Conservation (phyloP, 2,888 invertebrate genomes). For the Campoplex nolae region DNA sequence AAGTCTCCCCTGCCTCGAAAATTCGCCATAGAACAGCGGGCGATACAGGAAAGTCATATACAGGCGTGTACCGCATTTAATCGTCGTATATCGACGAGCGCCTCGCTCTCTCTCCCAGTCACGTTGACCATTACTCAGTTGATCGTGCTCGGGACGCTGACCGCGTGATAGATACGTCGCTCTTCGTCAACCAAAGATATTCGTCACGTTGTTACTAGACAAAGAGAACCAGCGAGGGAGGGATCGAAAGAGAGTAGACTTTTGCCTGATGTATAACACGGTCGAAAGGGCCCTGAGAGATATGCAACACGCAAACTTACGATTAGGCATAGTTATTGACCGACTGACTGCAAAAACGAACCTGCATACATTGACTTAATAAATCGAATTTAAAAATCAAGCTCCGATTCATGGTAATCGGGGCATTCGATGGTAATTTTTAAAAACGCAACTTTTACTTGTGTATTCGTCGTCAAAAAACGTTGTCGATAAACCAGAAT, state of each 20-base stretch:
- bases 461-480: not conserved
- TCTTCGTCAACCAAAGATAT: constrained; percentile 71
- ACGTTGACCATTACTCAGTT: constrained; percentile 46
- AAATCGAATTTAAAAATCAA: not conserved
- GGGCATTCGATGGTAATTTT: not conserved
- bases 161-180: constrained; percentile 69
- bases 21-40: not conserved
- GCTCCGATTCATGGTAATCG: not conserved
- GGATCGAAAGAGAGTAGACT: constrained; percentile 14
- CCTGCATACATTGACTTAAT: not conserved
- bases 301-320: constrained; percentile 55
- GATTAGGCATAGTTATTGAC: constrained; percentile 26
- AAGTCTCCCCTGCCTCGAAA: not conserved
- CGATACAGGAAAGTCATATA: constrained; percentile 31
- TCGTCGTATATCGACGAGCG: constrained; percentile 54
- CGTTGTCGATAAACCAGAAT: not conserved
- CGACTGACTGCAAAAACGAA: not conserved
- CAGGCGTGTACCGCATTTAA: constrained; percentile 43
- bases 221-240: not conserved
- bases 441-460: not conserved
- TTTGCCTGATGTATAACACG: constrained; percentile 26
- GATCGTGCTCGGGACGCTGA: constrained; percentile 47
- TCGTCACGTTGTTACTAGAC: constrained; percentile 60
- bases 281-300: constrained; percentile 42
- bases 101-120: constrained; percentile 6